A percentile compares a stretch with the other conserved stretches of the same genome.
Evolutionary conservation across 2,797 vertebrate genomes (phyloP).

Genomic region (Poecilia velifera): DNA sequence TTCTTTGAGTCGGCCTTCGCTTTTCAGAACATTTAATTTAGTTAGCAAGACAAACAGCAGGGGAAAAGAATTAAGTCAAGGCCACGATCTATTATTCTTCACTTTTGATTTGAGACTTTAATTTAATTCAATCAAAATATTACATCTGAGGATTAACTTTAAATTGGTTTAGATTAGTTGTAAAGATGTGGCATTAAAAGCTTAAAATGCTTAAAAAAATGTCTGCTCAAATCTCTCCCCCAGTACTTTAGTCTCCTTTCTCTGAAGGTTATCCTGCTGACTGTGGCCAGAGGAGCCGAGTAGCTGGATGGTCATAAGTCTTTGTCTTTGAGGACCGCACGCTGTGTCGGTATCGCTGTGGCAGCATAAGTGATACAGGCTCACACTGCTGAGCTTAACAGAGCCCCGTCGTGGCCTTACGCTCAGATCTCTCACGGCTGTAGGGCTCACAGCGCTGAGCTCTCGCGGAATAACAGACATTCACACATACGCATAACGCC

Average conservation of each 20-base stretch:
- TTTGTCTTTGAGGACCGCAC: constrained; percentile 76
- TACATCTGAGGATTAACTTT: neutral
- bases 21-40: constrained; percentile 6
- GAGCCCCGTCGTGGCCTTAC: constrained; percentile 71
- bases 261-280: constrained; percentile 74
- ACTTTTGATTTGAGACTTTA: neutral
- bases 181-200: neutral
- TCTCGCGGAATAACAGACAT: constrained; percentile 53
- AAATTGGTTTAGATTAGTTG: neutral
- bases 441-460: constrained; percentile 71
- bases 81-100: neutral
- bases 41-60: neutral
- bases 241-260: constrained; percentile 38
- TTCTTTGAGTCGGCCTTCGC: constrained; percentile 2
- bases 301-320: constrained; percentile 66
- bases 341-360: constrained; percentile 74
- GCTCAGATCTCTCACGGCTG: constrained; percentile 78
- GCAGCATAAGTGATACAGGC: constrained; percentile 80
- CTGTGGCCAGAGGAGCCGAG: constrained; percentile 65
- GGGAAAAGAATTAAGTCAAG: neutral
- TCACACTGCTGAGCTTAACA: constrained; percentile 80
- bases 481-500: constrained; percentile 46
- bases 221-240: constrained; percentile 12
- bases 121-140: constrained; percentile 1
- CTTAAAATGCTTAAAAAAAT: constrained; percentile 7